Evolutionary conservation across 2,113 vertebrate species (phyloP).

Genomic region (Raja brachyura): DNA sequence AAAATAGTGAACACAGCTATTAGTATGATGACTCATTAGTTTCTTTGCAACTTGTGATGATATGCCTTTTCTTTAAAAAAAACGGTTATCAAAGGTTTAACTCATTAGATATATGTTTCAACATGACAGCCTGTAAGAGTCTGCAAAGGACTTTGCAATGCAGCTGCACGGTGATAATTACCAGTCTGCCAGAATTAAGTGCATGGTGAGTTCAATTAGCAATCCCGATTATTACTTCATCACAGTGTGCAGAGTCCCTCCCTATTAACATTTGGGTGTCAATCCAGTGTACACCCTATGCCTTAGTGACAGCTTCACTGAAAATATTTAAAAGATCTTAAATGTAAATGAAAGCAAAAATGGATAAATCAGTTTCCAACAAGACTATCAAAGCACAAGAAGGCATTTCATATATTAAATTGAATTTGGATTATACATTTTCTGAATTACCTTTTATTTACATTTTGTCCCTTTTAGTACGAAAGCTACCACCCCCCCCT

Average conservation of each 20-base stretch:
- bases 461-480: not conserved
- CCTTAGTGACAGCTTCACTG: not conserved
- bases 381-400: not conserved
- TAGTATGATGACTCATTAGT: conserved; percentile 37
- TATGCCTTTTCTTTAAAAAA: not conserved
- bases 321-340: not conserved
- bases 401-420: not conserved
- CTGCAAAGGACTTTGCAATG: not conserved
- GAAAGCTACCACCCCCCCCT: too few species aligned
- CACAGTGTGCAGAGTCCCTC: conserved; percentile 18
- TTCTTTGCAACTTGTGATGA: conserved; percentile 25
- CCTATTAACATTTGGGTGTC: conserved; percentile 21
- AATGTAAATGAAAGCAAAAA: not conserved
- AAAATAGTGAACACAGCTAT: conserved; percentile 18
- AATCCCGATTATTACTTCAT: conserved; percentile 21
- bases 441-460: not conserved
- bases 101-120: conserved; percentile 34
- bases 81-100: conserved; percentile 29
- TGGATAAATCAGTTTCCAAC: not conserved
- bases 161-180: conserved; percentile 35
- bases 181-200: conserved; percentile 30
- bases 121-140: not conserved
- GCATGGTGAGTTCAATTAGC: conserved; percentile 31
- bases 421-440: not conserved
- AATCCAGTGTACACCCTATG: not conserved